phyloP scores from a whole-genome alignment of 2,797 vertebrate genomes.

The Tamandua tetradactyla region DNA sequence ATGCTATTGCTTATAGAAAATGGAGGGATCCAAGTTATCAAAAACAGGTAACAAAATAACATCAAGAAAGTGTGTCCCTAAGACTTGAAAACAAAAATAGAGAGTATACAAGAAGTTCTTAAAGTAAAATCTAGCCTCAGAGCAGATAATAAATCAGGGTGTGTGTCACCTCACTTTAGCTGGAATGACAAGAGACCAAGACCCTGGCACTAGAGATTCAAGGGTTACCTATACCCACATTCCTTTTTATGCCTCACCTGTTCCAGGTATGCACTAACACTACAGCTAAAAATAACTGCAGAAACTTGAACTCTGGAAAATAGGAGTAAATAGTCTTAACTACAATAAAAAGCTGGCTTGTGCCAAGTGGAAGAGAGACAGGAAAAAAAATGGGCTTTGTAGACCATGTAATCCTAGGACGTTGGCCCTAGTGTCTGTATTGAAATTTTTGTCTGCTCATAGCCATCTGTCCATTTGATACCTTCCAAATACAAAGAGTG shows the following conservation, averaged over 20 bases:
- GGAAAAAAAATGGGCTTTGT: background rate
- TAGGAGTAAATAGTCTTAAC: background rate
- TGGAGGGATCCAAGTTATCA: background rate
- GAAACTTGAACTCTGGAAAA: slow-evolving; percentile 64
- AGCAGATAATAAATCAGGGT: slow-evolving; percentile 42
- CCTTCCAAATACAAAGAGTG: background rate
- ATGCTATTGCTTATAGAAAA: slow-evolving; percentile 31
- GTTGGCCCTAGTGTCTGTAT: background rate
- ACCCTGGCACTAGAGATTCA: slow-evolving; percentile 69
- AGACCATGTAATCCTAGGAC: background rate
- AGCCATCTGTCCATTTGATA: background rate
- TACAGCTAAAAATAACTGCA: slow-evolving; percentile 83
- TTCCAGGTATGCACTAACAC: slow-evolving; percentile 80
- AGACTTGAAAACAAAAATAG: background rate
- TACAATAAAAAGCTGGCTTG: background rate
- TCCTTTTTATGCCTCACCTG: slow-evolving; percentile 83
- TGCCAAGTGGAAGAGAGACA: background rate
- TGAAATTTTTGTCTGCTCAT: background rate
- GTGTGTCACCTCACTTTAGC: slow-evolving; percentile 59
- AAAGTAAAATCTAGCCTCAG: slow-evolving; percentile 20
- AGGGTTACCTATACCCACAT: slow-evolving; percentile 82
- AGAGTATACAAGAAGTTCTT: background rate
- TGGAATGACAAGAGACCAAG: slow-evolving; percentile 72
- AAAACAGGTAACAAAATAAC: slow-evolving; percentile 27
- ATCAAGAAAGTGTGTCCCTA: background rate